Evolutionary conservation across 2,113 vertebrate genomes (phyloP).

Genomic region (Puma concolor): DNA sequence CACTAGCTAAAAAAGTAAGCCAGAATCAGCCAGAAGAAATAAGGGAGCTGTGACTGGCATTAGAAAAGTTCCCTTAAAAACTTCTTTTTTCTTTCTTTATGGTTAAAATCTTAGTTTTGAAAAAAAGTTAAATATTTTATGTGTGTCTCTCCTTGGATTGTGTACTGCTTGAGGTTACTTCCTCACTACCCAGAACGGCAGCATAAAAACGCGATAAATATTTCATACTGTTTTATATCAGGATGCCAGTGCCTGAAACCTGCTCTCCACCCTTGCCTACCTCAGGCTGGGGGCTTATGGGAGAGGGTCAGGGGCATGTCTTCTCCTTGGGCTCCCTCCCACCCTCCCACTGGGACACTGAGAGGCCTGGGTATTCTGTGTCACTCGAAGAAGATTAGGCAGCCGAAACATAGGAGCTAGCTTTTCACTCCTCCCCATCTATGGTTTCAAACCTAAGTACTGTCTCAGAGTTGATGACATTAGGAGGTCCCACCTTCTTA

Average conservation of each 20-base stretch:
- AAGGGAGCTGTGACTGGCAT: background rate
- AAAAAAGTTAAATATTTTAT: constrained; percentile 66
- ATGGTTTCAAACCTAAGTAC: background rate
- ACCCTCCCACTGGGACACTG: background rate
- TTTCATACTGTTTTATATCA: constrained; percentile 56
- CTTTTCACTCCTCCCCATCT: background rate
- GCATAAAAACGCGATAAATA: constrained; percentile 65
- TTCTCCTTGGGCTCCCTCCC: no score
- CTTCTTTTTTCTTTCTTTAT: constrained; percentile 17
- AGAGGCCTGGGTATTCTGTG: background rate
- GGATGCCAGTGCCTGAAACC: background rate
- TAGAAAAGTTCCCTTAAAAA: background rate
- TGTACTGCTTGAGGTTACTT: constrained; percentile 48
- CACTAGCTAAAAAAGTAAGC: background rate
- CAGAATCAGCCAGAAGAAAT: background rate
- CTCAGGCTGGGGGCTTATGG: background rate
- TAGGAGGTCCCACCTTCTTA: background rate
- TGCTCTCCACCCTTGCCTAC: background rate
- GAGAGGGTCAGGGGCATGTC: background rate
- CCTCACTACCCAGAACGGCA: background rate
- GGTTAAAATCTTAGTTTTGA: constrained; percentile 16
- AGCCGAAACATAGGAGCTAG: background rate
- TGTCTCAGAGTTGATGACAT: background rate
- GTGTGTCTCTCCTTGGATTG: background rate
- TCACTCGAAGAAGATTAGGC: background rate